Base-by-base conservation (phyloP, 2,888 invertebrate genomes). In the Caenorhabditis parvicauda region DNA sequence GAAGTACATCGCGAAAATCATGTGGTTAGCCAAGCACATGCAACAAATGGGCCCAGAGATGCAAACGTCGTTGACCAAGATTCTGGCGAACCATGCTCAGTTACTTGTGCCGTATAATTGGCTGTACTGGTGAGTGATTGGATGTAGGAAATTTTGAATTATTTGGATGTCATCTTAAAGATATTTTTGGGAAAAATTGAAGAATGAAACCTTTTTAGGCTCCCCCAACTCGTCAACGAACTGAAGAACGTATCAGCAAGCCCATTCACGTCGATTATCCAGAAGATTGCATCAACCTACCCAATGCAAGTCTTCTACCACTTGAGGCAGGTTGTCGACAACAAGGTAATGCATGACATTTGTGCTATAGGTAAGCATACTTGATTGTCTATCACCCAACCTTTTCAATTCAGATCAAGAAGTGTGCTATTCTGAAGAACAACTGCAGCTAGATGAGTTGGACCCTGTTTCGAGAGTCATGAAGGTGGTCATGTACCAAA, bases 41-140 rank as follows among this genome's bases (percentile, higher is more conserved):
- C 28, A 39, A 6, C 54, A 52, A 1, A 53, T 55, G 43, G 62
- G 64, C 38, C 51, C 57, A 12, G 50, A 49, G 17, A 27, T 49
- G 14, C 37, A 25, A 17, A 54, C 54, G 21, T 42, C 60, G 6
- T 35, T 75, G 42, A 67, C 74, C 35, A 62, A 65, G 22, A 50
- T 64, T 7, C 50, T 79, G 27, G 37, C 46, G 38, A 68, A 57
- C n/a, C 64, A 70, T 42, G 56, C 64, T 4, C 53, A 51, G 19
- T 41, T 59, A 14, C 52, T 77, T 19, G 71, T 68, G n/a, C 51
- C 71, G 6, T 55, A 61, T 35, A 77, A 76, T 54, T 79, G 77
- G 78, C 43, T 79, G 3, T 60, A 63, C 21, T 79, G 77, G 78
- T 74, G 7, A 24, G 61, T 22, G 27, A 17, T 19, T 27, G 9